Percentiles rank a stretch among this genome's conserved stretches.
Evolutionary conservation across 1,140 invertebrate species (phyloP).

Genomic region (Leucophenga varia): DNA sequence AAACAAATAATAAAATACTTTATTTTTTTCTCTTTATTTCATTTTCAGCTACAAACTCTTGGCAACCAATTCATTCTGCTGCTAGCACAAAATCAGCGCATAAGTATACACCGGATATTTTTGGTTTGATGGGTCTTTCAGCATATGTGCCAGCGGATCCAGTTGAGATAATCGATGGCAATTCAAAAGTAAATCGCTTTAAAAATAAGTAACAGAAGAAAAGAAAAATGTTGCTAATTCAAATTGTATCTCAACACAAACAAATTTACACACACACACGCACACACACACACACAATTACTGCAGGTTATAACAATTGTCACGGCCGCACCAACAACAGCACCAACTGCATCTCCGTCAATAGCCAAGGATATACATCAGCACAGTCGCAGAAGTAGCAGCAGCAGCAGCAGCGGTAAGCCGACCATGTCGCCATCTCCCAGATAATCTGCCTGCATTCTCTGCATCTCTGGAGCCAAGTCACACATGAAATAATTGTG

Average conservation of each 20-base stretch:
- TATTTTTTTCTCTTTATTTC: conserved; percentile 19
- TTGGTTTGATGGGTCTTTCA: conserved; percentile 58
- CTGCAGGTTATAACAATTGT: conserved; percentile 53
- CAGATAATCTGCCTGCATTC: too few species aligned
- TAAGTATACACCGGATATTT: conserved; percentile 54
- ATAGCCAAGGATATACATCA: too few species aligned
- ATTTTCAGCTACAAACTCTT: conserved; percentile 17
- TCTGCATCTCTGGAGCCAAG: too few species aligned
- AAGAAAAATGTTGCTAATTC: conserved; percentile 18
- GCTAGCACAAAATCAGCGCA: conserved; percentile 49
- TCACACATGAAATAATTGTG: too few species aligned
- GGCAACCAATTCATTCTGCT: conserved; percentile 23
- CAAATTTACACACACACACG: conserved; percentile 5
- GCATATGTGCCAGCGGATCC: conserved; percentile 56
- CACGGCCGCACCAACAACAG: conserved; percentile 34
- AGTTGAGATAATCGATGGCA: conserved; percentile 59
- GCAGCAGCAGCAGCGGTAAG: conserved; percentile 13
- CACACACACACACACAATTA: conserved; percentile 8
- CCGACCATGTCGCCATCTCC: conserved; percentile 47
- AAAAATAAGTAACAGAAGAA: conserved; percentile 7
- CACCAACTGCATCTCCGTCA: background rate
- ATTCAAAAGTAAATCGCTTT: conserved; percentile 59
- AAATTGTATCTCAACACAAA: conserved; percentile 13
- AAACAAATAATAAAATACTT: background rate
- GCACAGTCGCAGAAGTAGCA: background rate